Base-by-base conservation (phyloP, 2,888 invertebrate species). In the Nycteola revayana region DNA sequence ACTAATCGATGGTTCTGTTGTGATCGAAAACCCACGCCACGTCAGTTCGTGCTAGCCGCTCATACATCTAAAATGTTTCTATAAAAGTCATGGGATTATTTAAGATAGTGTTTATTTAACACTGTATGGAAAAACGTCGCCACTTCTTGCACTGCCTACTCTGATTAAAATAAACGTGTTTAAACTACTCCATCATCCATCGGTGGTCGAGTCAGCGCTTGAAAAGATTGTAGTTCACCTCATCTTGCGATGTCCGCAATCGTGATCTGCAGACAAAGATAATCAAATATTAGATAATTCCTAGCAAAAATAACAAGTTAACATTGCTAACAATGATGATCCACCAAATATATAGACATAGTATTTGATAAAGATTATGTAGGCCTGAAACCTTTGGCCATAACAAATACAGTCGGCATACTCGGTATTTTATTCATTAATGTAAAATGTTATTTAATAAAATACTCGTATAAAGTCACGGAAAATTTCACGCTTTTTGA, bases 11-110 rank as follows among this genome's bases (percentile, higher is more conserved):
- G 21, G 3, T 7, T n/a, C n/a, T 7, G 7, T n/a, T 21, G 21
- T 18, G 18, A 3, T 21, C 64, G 62, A 49, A 49, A 57, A 62
- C 52, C 56, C 63, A 55, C 42, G 70, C 44, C 51, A 67, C 64
- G 42, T 57, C 65, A 59, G 72, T 53, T 66, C 54, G 71, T 71
- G 77, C 47, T 86, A 43, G 67, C 79, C 81, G 60, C 50, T 49
- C 61, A 71, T 48, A 81, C 75, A 32, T 48, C 72, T 67, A 63
- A 66, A 55, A 64, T 11, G 7, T 6, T 38, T 24, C 23, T 2
- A 7, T 11, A 18, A 34, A 44, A 42, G 9, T 27, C 25, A 25
- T 33, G 32, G 40, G 18, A 23, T 21, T n/a, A n/a, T n/a, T n/a
- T n/a, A n/a, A 7, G 9, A 9, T 17, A 14, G 3, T 4, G 17